Evolutionary conservation across 2,113 vertebrate genomes (phyloP).

Genomic region (Callocephalon fimbriatum): DNA sequence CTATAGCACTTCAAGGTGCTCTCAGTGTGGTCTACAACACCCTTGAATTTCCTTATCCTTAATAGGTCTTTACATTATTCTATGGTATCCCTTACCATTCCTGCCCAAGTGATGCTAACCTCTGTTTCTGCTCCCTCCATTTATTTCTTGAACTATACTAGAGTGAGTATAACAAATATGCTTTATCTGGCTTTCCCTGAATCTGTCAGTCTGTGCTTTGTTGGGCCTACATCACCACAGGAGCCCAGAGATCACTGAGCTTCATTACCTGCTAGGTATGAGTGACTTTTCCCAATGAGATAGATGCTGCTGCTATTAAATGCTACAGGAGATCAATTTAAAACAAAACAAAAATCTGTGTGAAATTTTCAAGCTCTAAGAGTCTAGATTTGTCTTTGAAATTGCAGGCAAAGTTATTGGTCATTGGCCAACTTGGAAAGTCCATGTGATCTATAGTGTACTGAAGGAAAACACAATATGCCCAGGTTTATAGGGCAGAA

Average conservation of each 20-base stretch:
- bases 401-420: not conserved
- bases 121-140: not conserved
- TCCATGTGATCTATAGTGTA: not conserved
- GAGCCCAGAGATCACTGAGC: not conserved
- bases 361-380: not conserved
- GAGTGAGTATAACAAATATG: not conserved
- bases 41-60: not conserved
- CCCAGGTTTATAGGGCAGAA: not conserved
- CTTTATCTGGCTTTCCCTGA: not conserved
- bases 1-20: not conserved
- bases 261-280: not conserved
- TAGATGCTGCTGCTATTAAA: not conserved
- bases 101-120: not conserved
- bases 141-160: not conserved
- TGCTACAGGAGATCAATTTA: not conserved
- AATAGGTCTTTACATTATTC: not conserved
- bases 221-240: not conserved
- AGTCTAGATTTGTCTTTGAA: not conserved
- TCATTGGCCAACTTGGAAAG: not conserved
- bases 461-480: not conserved
- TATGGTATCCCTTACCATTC: not conserved
- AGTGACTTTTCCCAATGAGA: not conserved
- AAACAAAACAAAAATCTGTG: not conserved
- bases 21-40: accelerated
- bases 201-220: not conserved